These are phyloP conservation scores for Cyanoramphus novaezelandiae DNA, from an alignment of 2,113 vertebrate species.

Conservation along the genomic window DNA sequence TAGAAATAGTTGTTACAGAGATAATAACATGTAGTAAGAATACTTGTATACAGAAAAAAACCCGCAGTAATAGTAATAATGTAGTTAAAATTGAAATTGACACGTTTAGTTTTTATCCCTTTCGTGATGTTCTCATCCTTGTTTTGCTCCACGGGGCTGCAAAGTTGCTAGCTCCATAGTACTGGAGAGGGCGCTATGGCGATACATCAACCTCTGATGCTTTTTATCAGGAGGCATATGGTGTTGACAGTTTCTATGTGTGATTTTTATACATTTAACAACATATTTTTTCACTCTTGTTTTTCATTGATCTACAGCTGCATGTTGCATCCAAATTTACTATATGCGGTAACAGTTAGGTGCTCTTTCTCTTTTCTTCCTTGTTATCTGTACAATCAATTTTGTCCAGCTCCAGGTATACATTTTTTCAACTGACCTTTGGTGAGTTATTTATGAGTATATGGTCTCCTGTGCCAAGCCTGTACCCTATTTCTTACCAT, in stretches of 20 bases:
- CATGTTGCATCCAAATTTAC: background rate
- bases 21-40: background rate
- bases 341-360: background rate
- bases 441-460: background rate
- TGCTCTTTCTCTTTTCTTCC: background rate
- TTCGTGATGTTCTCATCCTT: background rate
- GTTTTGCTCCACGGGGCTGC: background rate
- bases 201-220: background rate
- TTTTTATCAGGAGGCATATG: background rate
- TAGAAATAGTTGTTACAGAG: background rate
- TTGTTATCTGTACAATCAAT: background rate
- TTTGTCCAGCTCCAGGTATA: background rate
- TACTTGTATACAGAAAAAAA: background rate
- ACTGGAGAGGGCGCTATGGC: background rate
- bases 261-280: background rate
- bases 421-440: background rate
- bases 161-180: background rate
- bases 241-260: background rate
- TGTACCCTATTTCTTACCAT: background rate
- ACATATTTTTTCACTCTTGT: background rate
- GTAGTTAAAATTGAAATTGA: background rate
- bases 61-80: background rate
- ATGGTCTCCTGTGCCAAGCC: background rate
- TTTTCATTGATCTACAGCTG: background rate
- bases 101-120: background rate